Percentiles rank a stretch among this genome's conserved stretches.
Conservation (phyloP, 1,140 invertebrate genomes). For the Ylistrum balloti region DNA sequence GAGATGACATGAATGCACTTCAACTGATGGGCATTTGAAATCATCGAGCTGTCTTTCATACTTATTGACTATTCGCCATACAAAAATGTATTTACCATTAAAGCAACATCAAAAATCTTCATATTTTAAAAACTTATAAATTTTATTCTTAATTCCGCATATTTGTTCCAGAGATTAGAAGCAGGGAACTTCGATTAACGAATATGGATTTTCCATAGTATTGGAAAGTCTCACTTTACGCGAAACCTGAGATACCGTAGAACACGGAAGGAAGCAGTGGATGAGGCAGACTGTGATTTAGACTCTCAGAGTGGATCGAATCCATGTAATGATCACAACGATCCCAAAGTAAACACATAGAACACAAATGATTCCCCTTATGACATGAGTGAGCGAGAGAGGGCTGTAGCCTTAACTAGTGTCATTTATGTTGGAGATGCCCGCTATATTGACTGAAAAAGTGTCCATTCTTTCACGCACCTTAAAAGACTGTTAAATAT, state of each 20-base stretch:
- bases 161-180: background rate
- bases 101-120: too few species aligned
- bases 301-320: too few species aligned
- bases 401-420: background rate
- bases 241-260: background rate
- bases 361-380: background rate
- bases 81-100: too few species aligned
- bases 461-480: background rate
- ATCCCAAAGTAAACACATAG: too few species aligned
- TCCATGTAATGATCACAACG: background rate
- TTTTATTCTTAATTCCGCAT: background rate
- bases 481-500: background rate
- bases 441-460: background rate
- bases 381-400: background rate
- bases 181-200: background rate
- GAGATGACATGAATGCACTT: too few species aligned
- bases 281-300: background rate
- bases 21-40: too few species aligned
- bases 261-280: background rate
- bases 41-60: too few species aligned
- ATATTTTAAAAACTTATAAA: too few species aligned
- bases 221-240: conserved; percentile 7
- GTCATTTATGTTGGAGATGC: background rate
- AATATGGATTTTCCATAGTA: background rate
- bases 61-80: too few species aligned